Conservation (phyloP, 2,888 invertebrate species). For the Blastobasis lacticolella region DNA sequence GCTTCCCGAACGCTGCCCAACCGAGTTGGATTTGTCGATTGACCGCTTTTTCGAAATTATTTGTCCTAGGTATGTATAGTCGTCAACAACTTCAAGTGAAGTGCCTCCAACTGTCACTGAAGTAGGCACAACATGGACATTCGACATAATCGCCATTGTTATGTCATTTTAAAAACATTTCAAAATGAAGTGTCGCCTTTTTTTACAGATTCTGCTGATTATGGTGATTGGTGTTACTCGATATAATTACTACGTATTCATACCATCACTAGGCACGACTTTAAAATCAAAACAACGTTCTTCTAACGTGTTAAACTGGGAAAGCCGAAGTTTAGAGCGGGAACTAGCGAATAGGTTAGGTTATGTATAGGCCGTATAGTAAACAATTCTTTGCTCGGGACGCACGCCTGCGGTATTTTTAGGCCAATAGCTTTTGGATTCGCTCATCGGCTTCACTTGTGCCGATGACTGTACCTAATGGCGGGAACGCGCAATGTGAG, state of each 20-base stretch:
- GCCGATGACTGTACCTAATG: slow-evolving; percentile 27
- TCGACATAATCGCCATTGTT: no score
- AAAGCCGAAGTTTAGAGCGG: slow-evolving; percentile 18
- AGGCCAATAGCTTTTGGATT: slow-evolving; percentile 62
- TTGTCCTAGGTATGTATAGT: no score
- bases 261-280: not conserved
- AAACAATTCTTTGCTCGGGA: slow-evolving; percentile 49
- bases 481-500: not conserved
- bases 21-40: no score
- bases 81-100: no score
- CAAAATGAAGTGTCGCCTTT: no score
- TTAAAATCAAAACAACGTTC: slow-evolving; percentile 1
- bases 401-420: slow-evolving; percentile 46
- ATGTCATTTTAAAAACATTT: no score
- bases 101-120: no score
- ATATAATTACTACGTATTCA: not conserved
- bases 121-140: no score
- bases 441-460: slow-evolving; percentile 46
- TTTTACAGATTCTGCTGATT: no score
- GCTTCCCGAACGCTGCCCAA: no score
- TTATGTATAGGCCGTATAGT: slow-evolving; percentile 22
- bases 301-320: slow-evolving; percentile 6
- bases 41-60: no score
- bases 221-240: no score
- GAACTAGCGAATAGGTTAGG: slow-evolving; percentile 13